These are phyloP conservation scores for Brachylomia viminalis DNA, from an alignment of 2,888 invertebrate species.

Conservation along the genomic window DNA sequence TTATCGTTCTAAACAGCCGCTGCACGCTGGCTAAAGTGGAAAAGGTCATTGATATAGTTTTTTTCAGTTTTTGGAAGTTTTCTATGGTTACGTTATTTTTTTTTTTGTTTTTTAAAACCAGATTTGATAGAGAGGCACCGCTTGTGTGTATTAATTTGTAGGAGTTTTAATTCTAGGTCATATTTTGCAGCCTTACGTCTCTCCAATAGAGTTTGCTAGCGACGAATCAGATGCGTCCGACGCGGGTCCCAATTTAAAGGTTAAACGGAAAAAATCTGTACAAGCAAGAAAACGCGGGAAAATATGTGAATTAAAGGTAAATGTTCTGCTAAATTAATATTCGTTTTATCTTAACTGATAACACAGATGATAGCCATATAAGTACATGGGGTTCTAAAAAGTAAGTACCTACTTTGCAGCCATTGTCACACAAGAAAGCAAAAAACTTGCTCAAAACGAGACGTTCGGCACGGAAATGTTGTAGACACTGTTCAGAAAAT, in stretches of 20 bases:
- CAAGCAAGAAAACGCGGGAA: slow-evolving; percentile 69
- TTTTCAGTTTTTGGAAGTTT: slow-evolving; percentile 39
- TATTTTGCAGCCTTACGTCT: slow-evolving; percentile 89
- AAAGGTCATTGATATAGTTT: slow-evolving; percentile 28
- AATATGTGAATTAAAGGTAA: slow-evolving; percentile 65
- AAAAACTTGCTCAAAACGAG: slow-evolving; percentile 45
- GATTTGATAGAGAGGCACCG: slow-evolving; percentile 5
- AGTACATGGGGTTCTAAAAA: neutral
- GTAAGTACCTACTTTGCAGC: slow-evolving; percentile 38
- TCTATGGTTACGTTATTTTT: slow-evolving; percentile 34
- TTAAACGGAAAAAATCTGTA: slow-evolving; percentile 70
- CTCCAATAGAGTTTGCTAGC: slow-evolving; percentile 83
- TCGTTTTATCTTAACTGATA: neutral
- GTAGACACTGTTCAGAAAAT: slow-evolving; percentile 70
- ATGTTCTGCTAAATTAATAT: neutral
- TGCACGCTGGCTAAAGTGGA: slow-evolving; percentile 7
- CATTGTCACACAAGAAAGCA: slow-evolving; percentile 42
- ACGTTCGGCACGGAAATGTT: slow-evolving; percentile 28
- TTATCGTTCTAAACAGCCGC: slow-evolving; percentile 36
- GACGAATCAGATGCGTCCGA: slow-evolving; percentile 71
- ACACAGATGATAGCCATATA: neutral
- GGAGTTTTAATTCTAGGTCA: slow-evolving; percentile 86
- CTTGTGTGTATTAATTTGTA: slow-evolving; percentile 55
- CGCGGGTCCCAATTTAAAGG: slow-evolving; percentile 63
- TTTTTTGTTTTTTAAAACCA: slow-evolving; percentile 6